Evolutionary conservation across 2,113 vertebrate genomes (phyloP).

Genomic region (Dryoscopus gambensis): DNA sequence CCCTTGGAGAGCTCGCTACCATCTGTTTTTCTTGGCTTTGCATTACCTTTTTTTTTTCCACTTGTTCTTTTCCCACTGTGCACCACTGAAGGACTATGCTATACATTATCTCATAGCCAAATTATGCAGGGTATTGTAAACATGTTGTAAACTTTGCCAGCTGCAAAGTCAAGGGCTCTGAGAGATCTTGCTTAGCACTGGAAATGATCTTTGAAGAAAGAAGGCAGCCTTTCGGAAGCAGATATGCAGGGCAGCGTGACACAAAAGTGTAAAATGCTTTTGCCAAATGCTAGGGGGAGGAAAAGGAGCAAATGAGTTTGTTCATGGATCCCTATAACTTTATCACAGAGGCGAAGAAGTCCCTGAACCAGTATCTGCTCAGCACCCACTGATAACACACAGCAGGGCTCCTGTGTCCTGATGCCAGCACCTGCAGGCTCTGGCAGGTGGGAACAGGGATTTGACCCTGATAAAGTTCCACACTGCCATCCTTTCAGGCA

Average conservation of each 20-base stretch:
- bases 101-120: constrained; percentile 52
- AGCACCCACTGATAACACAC: background rate
- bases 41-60: constrained; percentile 4
- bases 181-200: constrained; percentile 1
- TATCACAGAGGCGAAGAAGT: background rate
- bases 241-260: background rate
- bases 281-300: background rate
- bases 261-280: background rate
- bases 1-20: constrained; percentile 32
- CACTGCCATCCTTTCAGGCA: accelerated
- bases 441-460: background rate
- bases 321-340: background rate
- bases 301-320: background rate
- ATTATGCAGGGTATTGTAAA: constrained; percentile 58
- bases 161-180: constrained; percentile 22
- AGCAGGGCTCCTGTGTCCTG: background rate
- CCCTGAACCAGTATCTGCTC: background rate
- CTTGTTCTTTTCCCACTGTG: constrained; percentile 54
- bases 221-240: background rate
- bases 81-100: constrained; percentile 1
- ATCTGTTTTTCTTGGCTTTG: constrained; percentile 68
- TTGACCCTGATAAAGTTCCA: accelerated
- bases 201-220: background rate
- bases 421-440: accelerated
- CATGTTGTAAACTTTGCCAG: constrained; percentile 57